Evolutionary conservation across 2,888 invertebrate species (phyloP).

Genomic region (Himalopsyche tibetana): DNA sequence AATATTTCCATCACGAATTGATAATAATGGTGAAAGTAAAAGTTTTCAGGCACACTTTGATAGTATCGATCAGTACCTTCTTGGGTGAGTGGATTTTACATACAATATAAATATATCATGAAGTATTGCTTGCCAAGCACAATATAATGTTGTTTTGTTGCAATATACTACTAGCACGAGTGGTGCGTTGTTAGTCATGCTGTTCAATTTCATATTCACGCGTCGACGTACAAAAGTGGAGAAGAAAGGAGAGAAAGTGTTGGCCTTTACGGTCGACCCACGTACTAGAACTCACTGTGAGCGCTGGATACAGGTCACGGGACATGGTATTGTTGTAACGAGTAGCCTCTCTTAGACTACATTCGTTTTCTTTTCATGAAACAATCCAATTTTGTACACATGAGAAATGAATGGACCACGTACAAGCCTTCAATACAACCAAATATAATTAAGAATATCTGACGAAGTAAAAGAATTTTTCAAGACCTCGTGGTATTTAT

Average conservation of each 20-base stretch:
- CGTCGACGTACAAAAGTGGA: conserved; percentile 54
- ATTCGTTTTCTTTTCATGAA: no score
- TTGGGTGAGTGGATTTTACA: not conserved
- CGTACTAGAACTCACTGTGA: conserved; percentile 29
- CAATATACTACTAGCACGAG: not conserved
- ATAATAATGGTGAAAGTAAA: conserved; percentile 66
- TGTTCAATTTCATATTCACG: conserved; percentile 61
- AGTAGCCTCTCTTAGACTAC: conserved; percentile 50
- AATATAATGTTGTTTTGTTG: not conserved
- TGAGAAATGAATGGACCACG: no score
- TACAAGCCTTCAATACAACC: no score
- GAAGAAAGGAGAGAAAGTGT: conserved; percentile 60
- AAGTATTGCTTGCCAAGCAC: no score
- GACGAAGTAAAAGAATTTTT: no score
- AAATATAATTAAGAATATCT: no score
- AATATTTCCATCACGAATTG: conserved; percentile 66
- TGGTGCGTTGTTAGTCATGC: not conserved
- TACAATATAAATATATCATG: not conserved
- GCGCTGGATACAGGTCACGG: conserved; percentile 51
- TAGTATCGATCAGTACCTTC: conserved; percentile 51
- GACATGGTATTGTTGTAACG: conserved; percentile 47
- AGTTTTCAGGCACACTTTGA: conserved; percentile 66
- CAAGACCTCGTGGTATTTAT: no score
- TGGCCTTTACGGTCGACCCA: conserved; percentile 54
- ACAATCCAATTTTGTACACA: no score